Conservation (phyloP, 2,113 vertebrate species). For the Notarius quadriscutis region DNA sequence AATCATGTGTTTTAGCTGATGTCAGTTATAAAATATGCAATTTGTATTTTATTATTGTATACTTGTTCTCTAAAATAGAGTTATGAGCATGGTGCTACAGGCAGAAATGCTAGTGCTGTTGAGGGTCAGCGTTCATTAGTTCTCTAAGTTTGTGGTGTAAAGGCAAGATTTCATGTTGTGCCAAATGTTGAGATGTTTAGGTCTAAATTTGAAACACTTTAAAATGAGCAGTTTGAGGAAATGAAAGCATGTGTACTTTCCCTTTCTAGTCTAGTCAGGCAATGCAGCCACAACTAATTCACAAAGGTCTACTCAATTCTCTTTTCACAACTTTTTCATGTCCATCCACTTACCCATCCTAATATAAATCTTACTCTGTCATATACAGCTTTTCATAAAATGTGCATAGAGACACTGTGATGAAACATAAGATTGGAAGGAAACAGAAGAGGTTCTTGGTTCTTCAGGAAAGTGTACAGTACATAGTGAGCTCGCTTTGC, state of each 20-base stretch:
- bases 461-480: no score
- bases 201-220: neutral
- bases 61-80: neutral
- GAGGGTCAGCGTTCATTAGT: neutral
- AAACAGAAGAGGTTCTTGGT: no score
- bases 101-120: neutral
- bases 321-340: neutral
- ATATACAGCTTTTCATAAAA: neutral
- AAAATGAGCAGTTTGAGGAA: conserved; percentile 16
- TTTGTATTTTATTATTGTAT: neutral
- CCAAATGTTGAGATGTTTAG: neutral
- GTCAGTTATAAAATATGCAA: no score
- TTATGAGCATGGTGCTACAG: no score
- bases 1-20: neutral
- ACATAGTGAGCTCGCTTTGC: no score
- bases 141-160: neutral
- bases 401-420: no score
- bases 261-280: neutral
- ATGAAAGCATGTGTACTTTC: conserved; percentile 23
- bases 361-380: neutral
- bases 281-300: neutral
- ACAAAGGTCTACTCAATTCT: neutral
- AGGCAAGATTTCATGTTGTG: neutral
- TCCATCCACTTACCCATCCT: neutral
- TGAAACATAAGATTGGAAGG: no score